Percentiles rank a stretch among this genome's conserved stretches.
Conservation (phyloP, 2,113 vertebrate species). For the Hippolais icterina region DNA sequence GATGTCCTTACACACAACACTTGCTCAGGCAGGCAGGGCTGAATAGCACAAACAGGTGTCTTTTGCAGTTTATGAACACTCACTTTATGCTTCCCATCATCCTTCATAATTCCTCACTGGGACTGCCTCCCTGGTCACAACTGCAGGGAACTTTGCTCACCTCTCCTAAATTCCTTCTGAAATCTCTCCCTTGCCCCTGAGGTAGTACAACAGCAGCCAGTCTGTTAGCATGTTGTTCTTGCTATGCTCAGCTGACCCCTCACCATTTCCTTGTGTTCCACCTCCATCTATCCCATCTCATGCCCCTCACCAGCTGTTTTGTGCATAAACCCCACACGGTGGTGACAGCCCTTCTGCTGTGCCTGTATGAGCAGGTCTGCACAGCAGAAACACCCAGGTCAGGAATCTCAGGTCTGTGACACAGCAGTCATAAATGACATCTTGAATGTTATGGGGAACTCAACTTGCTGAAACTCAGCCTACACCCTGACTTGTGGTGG, state of each 20-base stretch:
- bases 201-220: neutral
- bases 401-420: neutral
- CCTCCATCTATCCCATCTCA: neutral
- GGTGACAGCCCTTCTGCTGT: neutral
- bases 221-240: accelerated
- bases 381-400: neutral
- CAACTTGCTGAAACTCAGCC: neutral
- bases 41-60: neutral
- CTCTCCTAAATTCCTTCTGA: neutral
- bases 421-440: neutral
- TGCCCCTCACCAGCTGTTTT: neutral
- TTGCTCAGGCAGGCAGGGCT: neutral
- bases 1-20: neutral
- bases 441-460: neutral
- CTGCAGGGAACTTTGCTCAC: neutral
- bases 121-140: neutral
- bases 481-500: neutral
- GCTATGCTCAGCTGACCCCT: neutral
- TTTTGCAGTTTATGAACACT: neutral
- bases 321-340: neutral
- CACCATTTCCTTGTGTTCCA: neutral
- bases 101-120: neutral
- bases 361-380: accelerated
- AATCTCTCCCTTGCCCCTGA: neutral
- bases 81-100: neutral